Base-by-base conservation (phyloP, 2,113 vertebrate species). In the Acrocephalus arundinaceus region DNA sequence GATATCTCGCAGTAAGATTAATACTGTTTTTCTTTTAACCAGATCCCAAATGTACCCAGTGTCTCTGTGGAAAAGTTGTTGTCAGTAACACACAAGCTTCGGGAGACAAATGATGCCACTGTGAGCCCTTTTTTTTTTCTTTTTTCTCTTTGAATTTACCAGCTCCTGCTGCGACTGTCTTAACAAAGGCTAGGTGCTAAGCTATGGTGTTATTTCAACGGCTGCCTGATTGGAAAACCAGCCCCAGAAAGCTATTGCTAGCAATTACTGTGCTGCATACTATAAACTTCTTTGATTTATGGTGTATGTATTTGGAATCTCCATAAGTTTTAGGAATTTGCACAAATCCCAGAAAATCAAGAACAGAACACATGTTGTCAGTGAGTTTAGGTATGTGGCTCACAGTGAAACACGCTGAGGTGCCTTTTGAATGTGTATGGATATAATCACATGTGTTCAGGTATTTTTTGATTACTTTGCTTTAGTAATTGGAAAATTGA, bases 51-150 rank as follows among this genome's bases (percentile, higher is more conserved):
- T 94, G 98, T 98, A 74, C 98, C 99, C 27, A 94, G 70, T 39
- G 98, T 98, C 96, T 98, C 98, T 41, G 98, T 98, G 72, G 98
- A 99, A 74, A 98, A 98, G 94, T 97, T 99, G 20, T 75, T 99
- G 73, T 98, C 98, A n/a, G 97, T 99, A 91, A 98, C 98, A 16
- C 99, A 99, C 97, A 99, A 96, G 71, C 98, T 99, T 82, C 98
- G 98, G 65, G 96, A 98, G 79, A 98, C 98, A 52, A 98, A 98
- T 31, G 99, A 99, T 67, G 91, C 98, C 41, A 99, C 98, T 0
- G 99, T 99, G 90, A 98, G 98, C 94, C 30, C 11, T 37, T 45
- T 67, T 68, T 68, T 18, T 20, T 57, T 58, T 24, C 20, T 62
- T 39, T 54, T 18, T 62, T 15, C 78, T 48, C 54, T 16, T 86